Percentiles rank a stretch among this genome's conserved stretches.
phyloP scores from a whole-genome alignment of 2,888 invertebrate genomes.

The Alcis repandata region DNA sequence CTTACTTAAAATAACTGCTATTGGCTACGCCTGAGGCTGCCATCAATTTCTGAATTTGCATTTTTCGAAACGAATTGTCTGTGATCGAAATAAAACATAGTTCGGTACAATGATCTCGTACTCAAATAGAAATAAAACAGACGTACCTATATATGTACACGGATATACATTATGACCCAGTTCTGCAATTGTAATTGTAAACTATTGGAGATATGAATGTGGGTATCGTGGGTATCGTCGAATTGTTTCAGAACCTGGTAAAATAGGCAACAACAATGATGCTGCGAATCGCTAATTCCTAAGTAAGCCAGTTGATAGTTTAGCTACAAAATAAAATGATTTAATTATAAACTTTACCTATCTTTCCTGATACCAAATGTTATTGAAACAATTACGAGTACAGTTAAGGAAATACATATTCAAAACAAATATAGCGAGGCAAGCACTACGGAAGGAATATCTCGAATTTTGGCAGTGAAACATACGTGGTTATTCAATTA shows the following conservation, averaged over 20 bases:
- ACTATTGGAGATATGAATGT: slow-evolving; percentile 22
- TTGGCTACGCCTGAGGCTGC: slow-evolving; percentile 21
- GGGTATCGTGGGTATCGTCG: no score
- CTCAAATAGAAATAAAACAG: background rate
- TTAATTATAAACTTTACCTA: background rate
- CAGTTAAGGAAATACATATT: slow-evolving; percentile 11
- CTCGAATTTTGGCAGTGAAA: slow-evolving; percentile 29
- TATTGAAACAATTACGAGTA: background rate
- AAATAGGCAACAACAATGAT: slow-evolving; percentile 6
- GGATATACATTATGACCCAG: slow-evolving; percentile 36
- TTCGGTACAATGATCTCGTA: slow-evolving; percentile 8
- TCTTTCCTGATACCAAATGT: background rate
- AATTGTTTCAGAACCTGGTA: slow-evolving; percentile 37
- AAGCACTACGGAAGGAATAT: slow-evolving; percentile 21
- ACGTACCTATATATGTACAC: background rate
- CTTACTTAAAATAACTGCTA: slow-evolving; percentile 8
- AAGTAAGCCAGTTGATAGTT: background rate
- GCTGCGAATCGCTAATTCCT: background rate
- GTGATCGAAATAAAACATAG: slow-evolving; percentile 36
- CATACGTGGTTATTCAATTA: slow-evolving; percentile 28
- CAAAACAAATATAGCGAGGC: background rate
- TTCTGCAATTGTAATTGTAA: slow-evolving; percentile 33
- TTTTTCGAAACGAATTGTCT: slow-evolving; percentile 28
- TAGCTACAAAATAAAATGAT: background rate
- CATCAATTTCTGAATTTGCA: slow-evolving; percentile 40